Conservation (phyloP, 1,140 invertebrate genomes). For the Drosophila nannoptera region DNA sequence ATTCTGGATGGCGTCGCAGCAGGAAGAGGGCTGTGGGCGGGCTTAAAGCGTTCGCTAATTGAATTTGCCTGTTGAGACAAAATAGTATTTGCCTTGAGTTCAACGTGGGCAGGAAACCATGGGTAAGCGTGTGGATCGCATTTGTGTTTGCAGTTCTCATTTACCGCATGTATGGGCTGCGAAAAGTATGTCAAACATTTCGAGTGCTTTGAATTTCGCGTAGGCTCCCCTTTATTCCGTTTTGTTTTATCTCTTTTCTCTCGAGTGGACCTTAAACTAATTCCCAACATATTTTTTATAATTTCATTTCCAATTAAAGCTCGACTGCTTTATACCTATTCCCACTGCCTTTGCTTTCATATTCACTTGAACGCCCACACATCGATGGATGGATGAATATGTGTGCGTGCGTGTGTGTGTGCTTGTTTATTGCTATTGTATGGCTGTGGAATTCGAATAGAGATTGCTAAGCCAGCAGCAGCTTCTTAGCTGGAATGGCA, state of each 20-base stretch:
- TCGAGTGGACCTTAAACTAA: conserved; percentile 12
- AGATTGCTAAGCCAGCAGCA: neutral
- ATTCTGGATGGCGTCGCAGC: neutral
- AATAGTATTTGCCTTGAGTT: conserved; percentile 31
- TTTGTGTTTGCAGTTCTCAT: neutral
- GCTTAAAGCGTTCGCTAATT: conserved; percentile 52
- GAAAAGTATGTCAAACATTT: conserved; percentile 32
- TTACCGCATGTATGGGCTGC: neutral
- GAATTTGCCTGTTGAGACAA: conserved; percentile 53
- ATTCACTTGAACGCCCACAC: conserved; percentile 9
- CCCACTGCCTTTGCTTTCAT: conserved; percentile 1
- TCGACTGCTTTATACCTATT: neutral
- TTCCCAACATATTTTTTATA: neutral
- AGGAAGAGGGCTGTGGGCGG: conserved; percentile 24
- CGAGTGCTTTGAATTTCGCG: conserved; percentile 1
- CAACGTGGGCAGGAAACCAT: conserved; percentile 37
- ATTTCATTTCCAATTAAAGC: conserved; percentile 8
- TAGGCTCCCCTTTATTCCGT: neutral
- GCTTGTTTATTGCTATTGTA: neutral
- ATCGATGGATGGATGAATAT: neutral
- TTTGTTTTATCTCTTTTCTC: neutral
- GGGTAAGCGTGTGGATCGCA: conserved; percentile 4
- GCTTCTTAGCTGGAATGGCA: neutral
- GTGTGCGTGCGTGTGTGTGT: no score
- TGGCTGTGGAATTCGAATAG: neutral